Conservation (phyloP, 2,797 vertebrate species). For the Columba guinea region DNA sequence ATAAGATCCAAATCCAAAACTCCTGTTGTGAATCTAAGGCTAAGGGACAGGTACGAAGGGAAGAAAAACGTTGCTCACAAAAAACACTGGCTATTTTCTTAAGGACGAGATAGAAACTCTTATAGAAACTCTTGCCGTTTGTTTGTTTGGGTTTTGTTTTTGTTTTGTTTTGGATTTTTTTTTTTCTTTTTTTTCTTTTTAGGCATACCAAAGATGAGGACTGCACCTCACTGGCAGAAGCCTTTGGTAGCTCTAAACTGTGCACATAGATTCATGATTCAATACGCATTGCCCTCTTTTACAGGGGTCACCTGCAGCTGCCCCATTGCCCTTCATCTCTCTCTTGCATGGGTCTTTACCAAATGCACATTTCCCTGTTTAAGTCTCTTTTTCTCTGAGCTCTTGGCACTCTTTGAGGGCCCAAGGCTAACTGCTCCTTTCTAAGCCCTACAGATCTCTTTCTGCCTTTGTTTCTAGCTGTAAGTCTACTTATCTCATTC, state of each 20-base stretch:
- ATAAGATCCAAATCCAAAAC: background rate
- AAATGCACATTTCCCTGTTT: background rate
- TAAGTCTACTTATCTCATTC: constrained; percentile 54
- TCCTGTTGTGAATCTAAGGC: background rate
- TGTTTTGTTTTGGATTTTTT: background rate
- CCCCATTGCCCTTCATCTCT: background rate
- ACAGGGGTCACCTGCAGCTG: background rate
- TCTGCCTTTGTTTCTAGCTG: constrained; percentile 41
- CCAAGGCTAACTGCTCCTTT: constrained; percentile 47
- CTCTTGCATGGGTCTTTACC: accelerated
- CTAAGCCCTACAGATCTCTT: constrained; percentile 29
- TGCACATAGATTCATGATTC: background rate
- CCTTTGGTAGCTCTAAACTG: background rate
- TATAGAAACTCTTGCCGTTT: too few species aligned
- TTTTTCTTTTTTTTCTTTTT: background rate
- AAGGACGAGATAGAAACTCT: background rate
- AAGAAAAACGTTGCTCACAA: background rate
- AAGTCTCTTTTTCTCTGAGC: background rate
- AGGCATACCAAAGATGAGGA: background rate
- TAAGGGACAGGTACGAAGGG: background rate
- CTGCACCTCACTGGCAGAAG: background rate
- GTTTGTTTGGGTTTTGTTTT: too few species aligned
- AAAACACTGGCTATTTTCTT: background rate
- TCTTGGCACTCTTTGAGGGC: constrained; percentile 4
- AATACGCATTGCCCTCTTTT: background rate